These are phyloP conservation scores for Cyclopterus lumpus DNA, from an alignment of 2,797 vertebrate species.

Conservation along the genomic window DNA sequence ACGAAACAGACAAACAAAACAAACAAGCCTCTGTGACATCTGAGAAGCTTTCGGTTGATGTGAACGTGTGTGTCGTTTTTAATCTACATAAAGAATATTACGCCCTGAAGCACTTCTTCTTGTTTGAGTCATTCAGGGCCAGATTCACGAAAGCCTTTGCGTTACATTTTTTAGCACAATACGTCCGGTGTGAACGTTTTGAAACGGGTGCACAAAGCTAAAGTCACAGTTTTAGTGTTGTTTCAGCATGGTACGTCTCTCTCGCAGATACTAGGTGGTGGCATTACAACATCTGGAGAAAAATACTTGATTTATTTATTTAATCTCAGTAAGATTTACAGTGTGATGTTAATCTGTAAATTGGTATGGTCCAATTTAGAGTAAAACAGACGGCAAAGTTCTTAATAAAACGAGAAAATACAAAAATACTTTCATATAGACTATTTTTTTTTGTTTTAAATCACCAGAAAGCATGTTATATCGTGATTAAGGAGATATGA, in stretches of 20 bases:
- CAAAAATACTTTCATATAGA: neutral
- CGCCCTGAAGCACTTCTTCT: neutral
- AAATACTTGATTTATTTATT: too few relatives aligned
- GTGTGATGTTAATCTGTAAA: neutral
- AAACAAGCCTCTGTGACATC: conserved; percentile 23
- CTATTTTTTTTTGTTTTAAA: neutral
- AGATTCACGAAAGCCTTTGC: neutral
- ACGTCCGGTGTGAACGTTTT: neutral
- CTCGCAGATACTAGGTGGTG: neutral
- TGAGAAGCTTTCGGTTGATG: conserved; percentile 6
- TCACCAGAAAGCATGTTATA: neutral
- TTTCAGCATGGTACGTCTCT: neutral
- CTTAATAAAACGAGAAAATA: neutral
- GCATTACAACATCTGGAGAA: neutral
- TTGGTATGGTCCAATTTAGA: neutral
- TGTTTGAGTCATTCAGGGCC: neutral
- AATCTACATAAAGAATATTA: neutral
- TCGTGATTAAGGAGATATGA: neutral
- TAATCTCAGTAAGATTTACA: neutral
- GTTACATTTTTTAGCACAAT: neutral
- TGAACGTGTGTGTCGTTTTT: neutral
- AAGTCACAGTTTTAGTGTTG: neutral
- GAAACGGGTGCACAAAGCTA: neutral
- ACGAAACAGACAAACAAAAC: conserved; percentile 28
- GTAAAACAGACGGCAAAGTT: neutral